Evolutionary conservation across 2,888 invertebrate genomes (phyloP).

Genomic region (Tenthredo notha): DNA sequence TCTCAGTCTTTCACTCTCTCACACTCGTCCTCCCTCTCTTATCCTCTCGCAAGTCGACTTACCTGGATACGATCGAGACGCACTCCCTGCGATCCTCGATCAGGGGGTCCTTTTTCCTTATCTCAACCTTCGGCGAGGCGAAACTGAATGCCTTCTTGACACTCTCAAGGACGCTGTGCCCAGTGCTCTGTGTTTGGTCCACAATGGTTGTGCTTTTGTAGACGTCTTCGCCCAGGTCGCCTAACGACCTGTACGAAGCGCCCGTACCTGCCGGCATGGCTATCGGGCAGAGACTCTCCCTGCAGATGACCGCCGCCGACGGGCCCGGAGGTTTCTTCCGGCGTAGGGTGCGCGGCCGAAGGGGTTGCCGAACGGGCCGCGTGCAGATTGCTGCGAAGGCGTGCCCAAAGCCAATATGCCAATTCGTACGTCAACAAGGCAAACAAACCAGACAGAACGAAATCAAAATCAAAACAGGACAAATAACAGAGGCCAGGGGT

Average conservation of each 20-base stretch:
- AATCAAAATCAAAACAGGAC: conserved; percentile 55
- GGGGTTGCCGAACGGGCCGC: conserved; percentile 42
- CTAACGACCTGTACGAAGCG: conserved; percentile 83
- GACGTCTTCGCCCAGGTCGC: conserved; percentile 81
- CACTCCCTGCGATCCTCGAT: conserved; percentile 76
- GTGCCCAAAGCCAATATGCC: conserved; percentile 71
- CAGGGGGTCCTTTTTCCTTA: conserved; percentile 75
- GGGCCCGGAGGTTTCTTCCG: conserved; percentile 53
- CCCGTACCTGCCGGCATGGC: conserved; percentile 84
- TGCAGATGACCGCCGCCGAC: conserved; percentile 58
- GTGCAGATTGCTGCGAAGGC: conserved; percentile 56
- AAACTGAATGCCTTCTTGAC: conserved; percentile 83
- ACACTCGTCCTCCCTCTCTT: neutral
- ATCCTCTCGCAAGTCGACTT: conserved; percentile 59
- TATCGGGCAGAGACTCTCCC: conserved; percentile 66
- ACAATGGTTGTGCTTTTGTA: conserved; percentile 83
- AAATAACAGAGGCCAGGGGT: conserved; percentile 29
- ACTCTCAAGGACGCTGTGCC: conserved; percentile 81
- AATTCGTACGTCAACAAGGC: conserved; percentile 75
- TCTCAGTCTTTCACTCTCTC: neutral
- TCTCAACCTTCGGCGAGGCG: conserved; percentile 77
- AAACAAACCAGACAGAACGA: conserved; percentile 70
- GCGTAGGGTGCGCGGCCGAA: conserved; percentile 16
- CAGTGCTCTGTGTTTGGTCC: conserved; percentile 79
- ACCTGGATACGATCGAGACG: conserved; percentile 77